Percentiles rank a stretch among this genome's conserved stretches.
Conservation (phyloP, 1,140 invertebrate genomes). For the Macrosteles quadrilineatus region DNA sequence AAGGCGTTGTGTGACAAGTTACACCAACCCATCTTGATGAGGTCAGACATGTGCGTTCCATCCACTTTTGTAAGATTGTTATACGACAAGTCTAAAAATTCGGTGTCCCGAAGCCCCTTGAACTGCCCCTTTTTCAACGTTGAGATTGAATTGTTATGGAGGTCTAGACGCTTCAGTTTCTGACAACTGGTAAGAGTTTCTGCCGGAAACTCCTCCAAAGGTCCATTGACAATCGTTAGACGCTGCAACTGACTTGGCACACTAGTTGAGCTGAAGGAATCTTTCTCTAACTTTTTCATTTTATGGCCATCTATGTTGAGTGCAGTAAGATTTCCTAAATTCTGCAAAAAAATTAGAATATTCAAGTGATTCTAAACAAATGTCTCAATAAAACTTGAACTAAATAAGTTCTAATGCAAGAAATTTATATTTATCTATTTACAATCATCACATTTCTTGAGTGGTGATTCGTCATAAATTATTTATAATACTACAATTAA, state of each 20-base stretch:
- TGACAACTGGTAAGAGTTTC: conserved; percentile 64
- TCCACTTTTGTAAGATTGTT: conserved; percentile 82
- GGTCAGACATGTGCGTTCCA: conserved; percentile 73
- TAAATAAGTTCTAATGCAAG: too few species aligned
- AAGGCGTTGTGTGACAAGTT: conserved; percentile 85
- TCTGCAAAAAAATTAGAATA: conserved; percentile 61
- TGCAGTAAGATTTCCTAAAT: conserved; percentile 70
- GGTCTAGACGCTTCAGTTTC: conserved; percentile 73
- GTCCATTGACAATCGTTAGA: conserved; percentile 68
- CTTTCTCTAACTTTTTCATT: conserved; percentile 62
- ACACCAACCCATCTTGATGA: conserved; percentile 79
- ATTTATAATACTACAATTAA: too few species aligned
- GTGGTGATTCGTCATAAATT: too few species aligned
- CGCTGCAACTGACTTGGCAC: conserved; percentile 62
- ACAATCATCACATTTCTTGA: too few species aligned
- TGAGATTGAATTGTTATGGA: conserved; percentile 77
- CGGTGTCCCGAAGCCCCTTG: conserved; percentile 74
- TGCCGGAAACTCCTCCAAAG: conserved; percentile 56
- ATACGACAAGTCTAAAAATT: conserved; percentile 72
- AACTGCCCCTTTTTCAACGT: conserved; percentile 77
- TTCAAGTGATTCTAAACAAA: too few species aligned
- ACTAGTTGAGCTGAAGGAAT: conserved; percentile 65
- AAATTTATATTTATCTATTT: too few species aligned
- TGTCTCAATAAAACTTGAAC: too few species aligned
- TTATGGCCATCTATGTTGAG: conserved; percentile 70